Base-by-base conservation (phyloP, 64 coral and sea anemone genomes). In the Montipora cactus region DNA sequence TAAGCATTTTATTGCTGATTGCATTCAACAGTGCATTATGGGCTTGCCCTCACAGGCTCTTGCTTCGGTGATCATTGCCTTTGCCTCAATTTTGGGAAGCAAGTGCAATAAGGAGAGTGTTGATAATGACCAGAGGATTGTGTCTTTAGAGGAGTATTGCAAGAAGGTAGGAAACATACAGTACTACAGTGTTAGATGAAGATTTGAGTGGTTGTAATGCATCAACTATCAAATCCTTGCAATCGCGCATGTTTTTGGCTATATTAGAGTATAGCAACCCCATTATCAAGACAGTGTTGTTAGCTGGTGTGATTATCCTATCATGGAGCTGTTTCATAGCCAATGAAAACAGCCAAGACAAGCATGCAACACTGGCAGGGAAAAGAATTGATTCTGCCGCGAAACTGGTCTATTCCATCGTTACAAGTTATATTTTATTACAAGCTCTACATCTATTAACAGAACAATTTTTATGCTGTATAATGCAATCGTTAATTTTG, bases 1-100 rank as follows among this genome's bases (percentile, higher is more conserved):
- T 75, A 96, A 91, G 47, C 89, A 94, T 74, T 99, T 96, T n/a
- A 99, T 94, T 75, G 98, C 98, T 14, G 95, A 99, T 46, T 94
- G 89, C 23, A 84, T 99, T 8, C 98, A 99, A 79, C 90, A 96
- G 44, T 94, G 98, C 46, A 94, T 99, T 51, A 81, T 99, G 89
- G 98, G 98, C 72, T 72, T 99, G 19, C 98, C 98, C 5, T 99
- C 98, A 7, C 93, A 96, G 16, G 98, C 95, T 11, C 78, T 99
- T 9, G 95, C 94, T 74, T 84, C 78, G 59, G 82, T 96, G 71
- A 86, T 99, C 61, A 88, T 93, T 13, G 57, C 74, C 28, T 99
- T 94, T 52, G 80, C 94, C 19, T 77, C 58, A 2, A 77, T 96
- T 14, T 79, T 99, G 78, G 80, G 93, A 59, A 81, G 66, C 14